Percentiles rank a stretch among this genome's conserved stretches.
These are phyloP conservation scores for Scelioninae gen. 1 DNA, from an alignment of 2,888 invertebrate species.

Conservation along the genomic window DNA sequence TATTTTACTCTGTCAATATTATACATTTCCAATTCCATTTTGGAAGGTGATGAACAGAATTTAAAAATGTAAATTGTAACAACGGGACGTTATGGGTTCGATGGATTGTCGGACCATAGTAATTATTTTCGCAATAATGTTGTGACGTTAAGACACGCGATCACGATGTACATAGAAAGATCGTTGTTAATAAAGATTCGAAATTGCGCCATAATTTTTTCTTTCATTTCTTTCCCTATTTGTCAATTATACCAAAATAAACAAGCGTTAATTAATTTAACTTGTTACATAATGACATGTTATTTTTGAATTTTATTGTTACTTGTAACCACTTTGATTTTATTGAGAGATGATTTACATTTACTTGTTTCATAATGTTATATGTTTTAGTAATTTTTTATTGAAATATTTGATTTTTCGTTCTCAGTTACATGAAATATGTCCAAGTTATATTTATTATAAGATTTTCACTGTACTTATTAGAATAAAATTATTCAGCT, in stretches of 20 bases:
- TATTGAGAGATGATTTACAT: no score
- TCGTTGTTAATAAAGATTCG: slow-evolving; percentile 79
- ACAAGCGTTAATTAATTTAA: no score
- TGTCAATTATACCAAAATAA: neutral
- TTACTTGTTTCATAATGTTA: no score
- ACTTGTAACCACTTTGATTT: no score
- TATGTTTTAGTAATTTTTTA: no score
- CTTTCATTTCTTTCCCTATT: neutral
- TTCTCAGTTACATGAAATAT: no score
- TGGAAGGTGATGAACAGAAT: slow-evolving; percentile 50
- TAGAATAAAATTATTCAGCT: no score
- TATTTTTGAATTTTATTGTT: no score
- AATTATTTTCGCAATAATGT: slow-evolving; percentile 54
- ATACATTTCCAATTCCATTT: slow-evolving; percentile 38
- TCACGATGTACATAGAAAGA: slow-evolving; percentile 80
- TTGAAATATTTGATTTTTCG: no score
- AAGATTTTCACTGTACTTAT: no score
- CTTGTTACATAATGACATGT: no score
- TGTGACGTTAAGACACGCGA: slow-evolving; percentile 69
- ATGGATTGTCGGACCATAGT: slow-evolving; percentile 31
- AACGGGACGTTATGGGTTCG: slow-evolving; percentile 47
- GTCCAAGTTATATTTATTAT: no score
- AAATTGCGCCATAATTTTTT: slow-evolving; percentile 49
- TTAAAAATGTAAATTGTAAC: slow-evolving; percentile 50
- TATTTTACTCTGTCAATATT: slow-evolving; percentile 8